Percentiles rank a stretch among this genome's conserved stretches.
phyloP scores from a whole-genome alignment of 2,113 vertebrate genomes.

The Lepus americanus region DNA sequence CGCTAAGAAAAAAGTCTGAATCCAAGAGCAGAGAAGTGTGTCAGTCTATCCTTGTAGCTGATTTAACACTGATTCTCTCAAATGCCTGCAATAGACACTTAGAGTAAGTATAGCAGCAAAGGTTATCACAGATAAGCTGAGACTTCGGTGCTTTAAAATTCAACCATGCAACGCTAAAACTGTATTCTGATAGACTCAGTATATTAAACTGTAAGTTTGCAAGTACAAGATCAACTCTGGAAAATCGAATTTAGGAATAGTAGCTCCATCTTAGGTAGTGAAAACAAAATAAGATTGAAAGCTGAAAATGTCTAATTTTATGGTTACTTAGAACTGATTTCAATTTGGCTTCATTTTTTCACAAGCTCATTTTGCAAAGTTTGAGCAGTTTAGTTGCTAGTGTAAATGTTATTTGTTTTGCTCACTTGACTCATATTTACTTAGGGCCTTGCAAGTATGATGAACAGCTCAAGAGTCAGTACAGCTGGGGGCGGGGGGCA shows the following conservation, averaged over 20 bases:
- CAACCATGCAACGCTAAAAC: background rate
- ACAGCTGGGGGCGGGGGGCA: too few species aligned
- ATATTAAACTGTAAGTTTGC: constrained; percentile 62
- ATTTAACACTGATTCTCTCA: constrained; percentile 20
- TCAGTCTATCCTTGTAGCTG: background rate
- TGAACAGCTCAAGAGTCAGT: background rate
- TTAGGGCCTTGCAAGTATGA: background rate
- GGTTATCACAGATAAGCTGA: background rate
- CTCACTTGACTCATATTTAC: background rate
- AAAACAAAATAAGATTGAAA: constrained; percentile 55
- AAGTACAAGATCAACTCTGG: background rate
- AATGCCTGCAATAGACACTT: background rate
- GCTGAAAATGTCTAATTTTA: constrained; percentile 64
- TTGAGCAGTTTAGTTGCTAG: background rate
- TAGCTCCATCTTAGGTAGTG: background rate
- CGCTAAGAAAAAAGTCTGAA: constrained; percentile 7
- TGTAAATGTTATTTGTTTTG: constrained; percentile 18
- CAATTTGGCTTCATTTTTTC: constrained; percentile 39
- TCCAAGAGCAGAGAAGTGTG: constrained; percentile 22
- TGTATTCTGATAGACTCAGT: background rate
- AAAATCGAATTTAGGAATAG: constrained; percentile 54
- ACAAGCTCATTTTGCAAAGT: constrained; percentile 35
- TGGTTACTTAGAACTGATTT: constrained; percentile 48
- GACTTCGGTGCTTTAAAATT: background rate
- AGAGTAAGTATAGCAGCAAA: background rate